These are phyloP conservation scores for Phrynocephalus forsythii DNA, from an alignment of 2,797 vertebrate genomes.

Conservation along the genomic window DNA sequence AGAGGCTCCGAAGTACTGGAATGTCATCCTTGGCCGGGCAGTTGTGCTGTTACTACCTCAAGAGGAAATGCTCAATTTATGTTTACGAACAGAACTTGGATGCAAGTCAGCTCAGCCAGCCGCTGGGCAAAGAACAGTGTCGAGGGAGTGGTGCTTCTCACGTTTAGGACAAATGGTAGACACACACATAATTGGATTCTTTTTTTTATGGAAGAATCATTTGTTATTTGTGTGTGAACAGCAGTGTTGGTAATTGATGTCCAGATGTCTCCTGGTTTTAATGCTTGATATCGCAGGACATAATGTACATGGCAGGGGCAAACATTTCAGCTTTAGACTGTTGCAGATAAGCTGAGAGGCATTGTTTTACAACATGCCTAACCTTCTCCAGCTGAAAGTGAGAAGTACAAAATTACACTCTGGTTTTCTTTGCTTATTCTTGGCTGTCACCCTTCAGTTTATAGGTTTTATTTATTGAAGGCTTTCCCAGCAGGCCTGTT, in stretches of 20 bases:
- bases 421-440: neutral
- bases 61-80: constrained; percentile 48
- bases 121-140: constrained; percentile 15
- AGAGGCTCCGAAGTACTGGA: neutral
- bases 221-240: constrained; percentile 25
- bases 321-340: neutral
- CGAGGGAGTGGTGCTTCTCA: neutral
- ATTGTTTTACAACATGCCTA: neutral
- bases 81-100: constrained; percentile 33
- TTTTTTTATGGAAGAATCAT: constrained; percentile 2
- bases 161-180: constrained; percentile 24
- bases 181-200: constrained; percentile 1
- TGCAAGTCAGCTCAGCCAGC: constrained; percentile 34
- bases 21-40: constrained; percentile 34
- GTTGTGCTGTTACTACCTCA: constrained; percentile 30
- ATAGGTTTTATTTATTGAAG: constrained; percentile 33
- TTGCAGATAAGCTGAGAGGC: neutral
- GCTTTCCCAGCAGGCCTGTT: neutral
- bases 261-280: constrained; percentile 30
- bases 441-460: neutral
- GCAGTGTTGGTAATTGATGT: constrained; percentile 28
- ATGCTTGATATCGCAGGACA: constrained; percentile 22
- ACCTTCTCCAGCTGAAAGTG: neutral
- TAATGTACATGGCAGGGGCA: constrained; percentile 13
- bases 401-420: neutral